These are phyloP conservation scores for Lycorma delicatula DNA, from an alignment of 1,140 invertebrate species.

Conservation along the genomic window DNA sequence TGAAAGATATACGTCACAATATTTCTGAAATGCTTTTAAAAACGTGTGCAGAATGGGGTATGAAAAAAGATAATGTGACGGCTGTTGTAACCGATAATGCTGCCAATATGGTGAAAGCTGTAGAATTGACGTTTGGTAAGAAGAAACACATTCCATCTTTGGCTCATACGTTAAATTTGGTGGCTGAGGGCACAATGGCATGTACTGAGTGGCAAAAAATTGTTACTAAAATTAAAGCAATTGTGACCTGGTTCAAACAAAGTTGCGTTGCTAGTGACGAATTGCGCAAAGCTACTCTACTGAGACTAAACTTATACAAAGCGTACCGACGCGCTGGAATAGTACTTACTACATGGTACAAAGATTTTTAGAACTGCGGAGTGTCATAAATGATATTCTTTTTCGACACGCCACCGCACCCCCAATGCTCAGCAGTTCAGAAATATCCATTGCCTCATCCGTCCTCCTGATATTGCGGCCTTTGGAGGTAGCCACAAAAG, in stretches of 20 bases:
- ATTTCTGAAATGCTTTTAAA: too few species aligned
- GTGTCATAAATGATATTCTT: constrained; percentile 12
- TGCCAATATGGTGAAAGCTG: constrained; percentile 36
- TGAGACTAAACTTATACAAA: constrained; percentile 28
- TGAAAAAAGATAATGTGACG: constrained; percentile 34
- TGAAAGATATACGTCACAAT: too few species aligned
- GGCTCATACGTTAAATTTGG: constrained; percentile 37
- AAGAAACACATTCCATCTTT: constrained; percentile 37
- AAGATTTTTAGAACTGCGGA: constrained; percentile 26
- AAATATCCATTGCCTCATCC: constrained; percentile 9
- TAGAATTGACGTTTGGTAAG: constrained; percentile 32
- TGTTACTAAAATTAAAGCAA: constrained; percentile 20
- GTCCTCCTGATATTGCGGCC: constrained; percentile 6
- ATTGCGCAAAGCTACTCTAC: constrained; percentile 17
- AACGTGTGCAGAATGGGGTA: constrained; percentile 35
- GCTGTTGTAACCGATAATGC: constrained; percentile 38
- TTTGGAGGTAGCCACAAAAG: constrained; percentile 2
- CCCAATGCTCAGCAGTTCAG: constrained; percentile 13
- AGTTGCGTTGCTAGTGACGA: constrained; percentile 22
- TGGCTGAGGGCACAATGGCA: background rate
- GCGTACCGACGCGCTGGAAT: constrained; percentile 34
- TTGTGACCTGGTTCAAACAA: constrained; percentile 18
- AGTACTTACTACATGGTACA: constrained; percentile 33
- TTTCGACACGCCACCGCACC: constrained; percentile 6
- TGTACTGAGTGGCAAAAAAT: background rate